These are phyloP conservation scores for Acanthiza pusilla DNA, from an alignment of 2,797 vertebrate species.

Conservation along the genomic window DNA sequence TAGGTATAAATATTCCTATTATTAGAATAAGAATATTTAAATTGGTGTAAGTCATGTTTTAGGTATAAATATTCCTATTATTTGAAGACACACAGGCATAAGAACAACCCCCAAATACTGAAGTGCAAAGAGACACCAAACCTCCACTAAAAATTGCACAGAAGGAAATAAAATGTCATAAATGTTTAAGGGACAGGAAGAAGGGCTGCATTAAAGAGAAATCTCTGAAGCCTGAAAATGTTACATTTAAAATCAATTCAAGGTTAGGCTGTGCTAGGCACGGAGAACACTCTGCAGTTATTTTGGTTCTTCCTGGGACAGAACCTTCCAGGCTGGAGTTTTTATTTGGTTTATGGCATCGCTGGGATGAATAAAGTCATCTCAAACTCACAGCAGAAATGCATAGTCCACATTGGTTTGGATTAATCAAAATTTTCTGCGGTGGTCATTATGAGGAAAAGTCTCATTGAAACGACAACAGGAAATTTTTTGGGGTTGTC, in stretches of 20 bases:
- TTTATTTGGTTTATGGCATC: constrained; percentile 43
- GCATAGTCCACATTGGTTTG: neutral
- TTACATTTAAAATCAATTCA: neutral
- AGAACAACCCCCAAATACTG: neutral
- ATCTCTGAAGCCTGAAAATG: neutral
- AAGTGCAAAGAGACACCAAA: neutral
- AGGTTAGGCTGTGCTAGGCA: neutral
- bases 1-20: too few species aligned
- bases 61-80: neutral
- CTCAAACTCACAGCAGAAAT: neutral
- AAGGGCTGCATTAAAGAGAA: neutral
- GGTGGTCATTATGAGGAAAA: neutral
- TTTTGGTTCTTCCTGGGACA: neutral
- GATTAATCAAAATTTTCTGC: neutral
- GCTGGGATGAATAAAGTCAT: constrained; percentile 43
- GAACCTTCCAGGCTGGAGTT: neutral
- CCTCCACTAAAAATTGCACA: neutral
- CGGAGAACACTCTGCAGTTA: neutral
- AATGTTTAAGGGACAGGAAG: neutral
- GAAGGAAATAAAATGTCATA: neutral
- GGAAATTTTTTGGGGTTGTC: neutral
- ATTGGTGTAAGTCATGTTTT: neutral
- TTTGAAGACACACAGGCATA: neutral
- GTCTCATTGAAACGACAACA: neutral
- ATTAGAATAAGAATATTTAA: too few species aligned